Percentiles rank a stretch among this genome's conserved stretches.
phyloP scores from a whole-genome alignment of 2,888 invertebrate genomes.

The Apamea monoglypha region DNA sequence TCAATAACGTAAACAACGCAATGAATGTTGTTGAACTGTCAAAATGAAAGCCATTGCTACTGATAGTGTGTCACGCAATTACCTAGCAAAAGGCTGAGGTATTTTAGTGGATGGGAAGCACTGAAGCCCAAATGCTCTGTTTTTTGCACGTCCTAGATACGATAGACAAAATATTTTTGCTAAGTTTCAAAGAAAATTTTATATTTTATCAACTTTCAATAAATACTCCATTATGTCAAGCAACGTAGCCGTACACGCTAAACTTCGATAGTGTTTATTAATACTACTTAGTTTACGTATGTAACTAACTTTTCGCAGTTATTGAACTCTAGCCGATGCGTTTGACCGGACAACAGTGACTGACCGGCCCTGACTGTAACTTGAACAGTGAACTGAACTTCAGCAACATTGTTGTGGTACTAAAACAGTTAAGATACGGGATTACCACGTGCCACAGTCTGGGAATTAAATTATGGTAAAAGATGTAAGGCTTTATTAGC shows the following conservation, averaged over 20 bases:
- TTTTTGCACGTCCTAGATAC: not conserved
- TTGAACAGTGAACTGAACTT: constrained; percentile 19
- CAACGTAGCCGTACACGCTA: not conserved
- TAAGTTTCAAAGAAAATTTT: not conserved
- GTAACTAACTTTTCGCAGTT: constrained; percentile 30
- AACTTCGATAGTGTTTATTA: not conserved
- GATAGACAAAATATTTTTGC: not conserved
- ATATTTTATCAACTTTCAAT: not conserved
- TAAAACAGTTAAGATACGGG: not conserved
- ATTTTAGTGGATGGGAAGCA: not conserved
- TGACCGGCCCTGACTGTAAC: constrained; percentile 41
- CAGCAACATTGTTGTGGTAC: constrained; percentile 15
- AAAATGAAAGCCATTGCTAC: no score
- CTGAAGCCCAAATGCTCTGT: no score
- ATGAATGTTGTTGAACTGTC: no score
- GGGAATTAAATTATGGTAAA: not conserved
- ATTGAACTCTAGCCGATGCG: constrained; percentile 36
- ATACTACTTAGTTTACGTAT: not conserved
- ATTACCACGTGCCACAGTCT: not conserved
- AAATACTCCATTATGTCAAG: not conserved
- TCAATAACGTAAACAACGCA: no score
- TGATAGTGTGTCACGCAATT: no score
- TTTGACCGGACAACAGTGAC: constrained; percentile 54
- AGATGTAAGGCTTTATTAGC: no score
- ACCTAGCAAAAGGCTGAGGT: no score